A percentile compares a stretch with the other conserved stretches of the same genome.
Evolutionary conservation across 2,888 invertebrate species (phyloP).

Genomic region (Periphyllus acericola): DNA sequence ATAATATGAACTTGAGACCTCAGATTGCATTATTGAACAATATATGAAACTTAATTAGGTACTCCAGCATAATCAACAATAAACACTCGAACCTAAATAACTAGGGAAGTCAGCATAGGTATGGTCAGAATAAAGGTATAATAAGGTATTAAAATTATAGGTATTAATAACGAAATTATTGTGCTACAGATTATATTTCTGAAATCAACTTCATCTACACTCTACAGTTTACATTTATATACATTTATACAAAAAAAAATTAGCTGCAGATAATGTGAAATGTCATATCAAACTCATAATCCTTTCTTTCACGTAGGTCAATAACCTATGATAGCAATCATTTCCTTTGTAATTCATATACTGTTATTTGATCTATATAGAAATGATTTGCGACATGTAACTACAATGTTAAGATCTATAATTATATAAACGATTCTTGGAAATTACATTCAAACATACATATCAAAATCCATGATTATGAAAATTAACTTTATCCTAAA

Average conservation of each 20-base stretch:
- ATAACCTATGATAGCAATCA: slow-evolving; percentile 29
- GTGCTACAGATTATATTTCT: neutral
- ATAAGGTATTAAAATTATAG: too few species aligned
- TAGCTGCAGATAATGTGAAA: neutral
- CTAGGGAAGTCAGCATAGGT: too few species aligned
- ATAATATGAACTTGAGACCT: too few species aligned
- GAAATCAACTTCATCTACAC: too few species aligned
- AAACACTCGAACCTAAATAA: neutral
- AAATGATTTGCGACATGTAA: neutral
- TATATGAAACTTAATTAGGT: too few species aligned
- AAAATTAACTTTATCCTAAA: too few species aligned
- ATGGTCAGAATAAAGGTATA: too few species aligned
- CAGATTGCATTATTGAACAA: too few species aligned
- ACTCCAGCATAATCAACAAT: too few species aligned
- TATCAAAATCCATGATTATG: too few species aligned
- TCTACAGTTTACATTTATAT: too few species aligned
- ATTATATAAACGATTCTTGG: neutral
- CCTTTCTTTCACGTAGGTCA: slow-evolving; percentile 27
- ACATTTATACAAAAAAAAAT: neutral
- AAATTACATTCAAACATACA: neutral
- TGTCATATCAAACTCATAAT: neutral
- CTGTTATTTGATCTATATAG: slow-evolving; percentile 31
- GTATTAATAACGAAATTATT: too few species aligned
- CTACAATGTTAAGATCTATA: neutral
- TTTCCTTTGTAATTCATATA: neutral